phyloP scores from a whole-genome alignment of 2,797 vertebrate species.

The Brachymystax lenok region DNA sequence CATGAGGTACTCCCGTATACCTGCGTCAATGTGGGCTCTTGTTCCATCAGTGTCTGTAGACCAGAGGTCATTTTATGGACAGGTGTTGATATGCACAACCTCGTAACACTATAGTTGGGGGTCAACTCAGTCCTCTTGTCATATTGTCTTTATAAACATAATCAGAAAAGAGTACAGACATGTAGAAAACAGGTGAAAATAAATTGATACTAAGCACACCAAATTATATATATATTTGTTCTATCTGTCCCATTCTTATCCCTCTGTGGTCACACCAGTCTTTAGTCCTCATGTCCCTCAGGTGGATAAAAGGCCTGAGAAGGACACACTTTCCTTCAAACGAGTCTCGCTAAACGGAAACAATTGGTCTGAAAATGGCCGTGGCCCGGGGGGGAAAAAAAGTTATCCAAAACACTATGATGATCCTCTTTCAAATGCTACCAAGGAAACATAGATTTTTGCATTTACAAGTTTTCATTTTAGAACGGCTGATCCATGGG shows the following conservation, averaged over 20 bases:
- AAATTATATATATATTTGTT: not conserved
- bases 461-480: slow-evolving; percentile 35
- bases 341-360: slow-evolving; percentile 7
- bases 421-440: slow-evolving; percentile 32
- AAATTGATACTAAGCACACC: slow-evolving; percentile 5
- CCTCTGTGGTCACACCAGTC: not conserved
- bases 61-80: not conserved
- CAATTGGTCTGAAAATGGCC: slow-evolving; percentile 4
- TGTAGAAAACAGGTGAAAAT: not conserved
- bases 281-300: not conserved
- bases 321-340: not conserved
- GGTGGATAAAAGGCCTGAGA: not conserved
- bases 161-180: not conserved
- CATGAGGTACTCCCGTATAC: not conserved
- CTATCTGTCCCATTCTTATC: not conserved
- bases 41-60: too few species aligned
- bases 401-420: slow-evolving; percentile 20
- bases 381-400: slow-evolving; percentile 9
- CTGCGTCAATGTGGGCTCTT: not conserved
- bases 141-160: not conserved
- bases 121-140: not conserved
- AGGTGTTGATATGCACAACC: not conserved
- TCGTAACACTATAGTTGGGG: not conserved
- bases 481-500: slow-evolving; percentile 7
- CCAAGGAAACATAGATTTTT: slow-evolving; percentile 37